phyloP scores from a whole-genome alignment of 30 jellyfish, hydroid and myxozoan species.

The Clytia hemisphaerica region DNA sequence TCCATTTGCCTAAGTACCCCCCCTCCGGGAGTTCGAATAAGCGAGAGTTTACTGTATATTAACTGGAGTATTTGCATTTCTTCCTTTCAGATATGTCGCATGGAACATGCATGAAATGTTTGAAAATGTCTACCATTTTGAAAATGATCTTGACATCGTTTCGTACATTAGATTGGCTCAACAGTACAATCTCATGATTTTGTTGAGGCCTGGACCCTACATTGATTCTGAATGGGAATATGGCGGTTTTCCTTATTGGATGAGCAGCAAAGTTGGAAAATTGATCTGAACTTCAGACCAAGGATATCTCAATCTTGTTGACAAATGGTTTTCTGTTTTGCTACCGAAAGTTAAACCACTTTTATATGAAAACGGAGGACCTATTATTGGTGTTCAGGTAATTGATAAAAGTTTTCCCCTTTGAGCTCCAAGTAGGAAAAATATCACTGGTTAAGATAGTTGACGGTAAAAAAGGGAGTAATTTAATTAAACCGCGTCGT shows the following conservation, averaged over 20 bases:
- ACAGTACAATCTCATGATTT: slow-evolving; percentile 51
- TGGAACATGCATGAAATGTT: slow-evolving; percentile 90
- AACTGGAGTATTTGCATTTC: too few species aligned
- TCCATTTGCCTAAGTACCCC: too few species aligned
- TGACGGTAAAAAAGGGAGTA: too few species aligned
- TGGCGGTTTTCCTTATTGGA: slow-evolving; percentile 97
- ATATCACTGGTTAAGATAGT: too few species aligned
- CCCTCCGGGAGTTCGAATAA: too few species aligned
- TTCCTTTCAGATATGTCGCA: slow-evolving; percentile 62
- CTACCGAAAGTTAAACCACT: slow-evolving; percentile 55
- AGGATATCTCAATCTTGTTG: slow-evolving; percentile 58
- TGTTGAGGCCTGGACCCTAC: slow-evolving; percentile 91
- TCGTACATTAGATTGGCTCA: slow-evolving; percentile 61
- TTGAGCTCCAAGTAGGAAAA: too few species aligned
- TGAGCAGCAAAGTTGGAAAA: slow-evolving; percentile 41
- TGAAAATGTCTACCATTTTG: slow-evolving; percentile 53
- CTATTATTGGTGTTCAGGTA: slow-evolving; percentile 84
- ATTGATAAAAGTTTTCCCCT: too few species aligned
- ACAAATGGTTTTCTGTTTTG: slow-evolving; percentile 60
- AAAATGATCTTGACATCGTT: slow-evolving; percentile 49
- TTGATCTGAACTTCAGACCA: slow-evolving; percentile 69
- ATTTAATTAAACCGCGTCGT: too few species aligned
- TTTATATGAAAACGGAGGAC: slow-evolving; percentile 84
- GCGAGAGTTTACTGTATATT: too few species aligned
- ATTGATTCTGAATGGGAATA: slow-evolving; percentile 96